Evolutionary conservation across 30 jellyfish, hydroid and myxozoan species (phyloP), one percentile per base, ranked within the genome.

Genomic region (Hydra vulgaris): DNA sequence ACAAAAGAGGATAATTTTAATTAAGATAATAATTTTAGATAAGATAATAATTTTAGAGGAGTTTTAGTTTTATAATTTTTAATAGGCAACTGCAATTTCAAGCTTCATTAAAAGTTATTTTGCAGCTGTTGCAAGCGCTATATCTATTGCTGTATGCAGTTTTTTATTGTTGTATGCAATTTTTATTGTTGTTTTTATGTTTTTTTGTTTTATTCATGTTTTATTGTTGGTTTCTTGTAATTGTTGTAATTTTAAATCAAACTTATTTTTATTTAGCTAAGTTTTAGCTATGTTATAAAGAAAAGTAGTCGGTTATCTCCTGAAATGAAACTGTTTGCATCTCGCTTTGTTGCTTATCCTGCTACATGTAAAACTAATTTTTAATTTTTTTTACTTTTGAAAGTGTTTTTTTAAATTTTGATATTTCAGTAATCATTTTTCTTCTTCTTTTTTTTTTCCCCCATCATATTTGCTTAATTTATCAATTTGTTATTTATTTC

Each of bases 261-360:
- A 5, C 61, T 12, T 12, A 40, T 21, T 21, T 26, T 52, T 71
- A 21, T 84, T 21, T 69, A 89, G 97, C 83, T 89, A 66, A 91
- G 95, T 3, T 52, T 89, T 23, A 89, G 97, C 71, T 18, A 84
- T 23, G 82, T 82, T 22, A 89, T 89, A 19, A 84, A 82, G 72
- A 79, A 86, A 23, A 82, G 95, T 25, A 84, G 79, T 5, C 54
- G 80, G 27, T 66, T 89, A 15, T 56, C 87, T 19, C 74, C 89
- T 53, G 61, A 67, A 7, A 74, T 82, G 53, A 89, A 89, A 74
- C 78, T 85, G 56, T 72, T 89, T 40, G 94, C 90, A n/a, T 90
- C 91, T 66, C 81, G 97, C 71, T 89, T 89, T 85, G 97, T 89
- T 66, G 97, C 97, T 20, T 89, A 84, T 71, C 97, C 97, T 18